Percentiles rank a stretch among this genome's conserved stretches.
Conservation (phyloP, 2,797 vertebrate genomes). For the Pelochelys cantorii region DNA sequence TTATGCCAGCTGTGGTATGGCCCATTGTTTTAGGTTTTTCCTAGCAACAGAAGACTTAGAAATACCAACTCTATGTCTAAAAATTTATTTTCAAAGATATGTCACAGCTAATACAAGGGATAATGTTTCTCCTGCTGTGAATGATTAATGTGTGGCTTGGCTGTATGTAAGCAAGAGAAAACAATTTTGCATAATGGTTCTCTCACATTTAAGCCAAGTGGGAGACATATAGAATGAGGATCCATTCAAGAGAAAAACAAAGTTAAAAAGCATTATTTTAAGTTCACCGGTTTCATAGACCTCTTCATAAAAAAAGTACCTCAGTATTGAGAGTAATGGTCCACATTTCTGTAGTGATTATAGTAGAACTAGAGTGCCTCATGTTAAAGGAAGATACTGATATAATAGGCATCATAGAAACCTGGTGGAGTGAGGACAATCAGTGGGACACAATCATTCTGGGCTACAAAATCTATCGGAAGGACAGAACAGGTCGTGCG, state of each 20-base stretch:
- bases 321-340: not conserved
- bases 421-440: no score
- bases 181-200: not conserved
- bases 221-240: constrained; percentile 21
- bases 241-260: rapidly evolving
- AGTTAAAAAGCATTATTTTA: constrained; percentile 15
- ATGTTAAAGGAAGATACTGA: no score
- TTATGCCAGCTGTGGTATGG: not conserved
- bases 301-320: not conserved
- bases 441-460: no score
- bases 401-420: no score
- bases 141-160: not conserved
- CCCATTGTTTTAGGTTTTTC: not conserved
- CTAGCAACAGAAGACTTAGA: not conserved
- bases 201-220: not conserved
- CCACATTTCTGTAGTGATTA: not conserved
- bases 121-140: not conserved
- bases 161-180: not conserved
- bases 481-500: no score
- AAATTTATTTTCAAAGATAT: not conserved
- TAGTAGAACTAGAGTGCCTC: not conserved
- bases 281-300: not conserved
- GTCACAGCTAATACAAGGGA: not conserved
- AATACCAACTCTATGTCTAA: not conserved
- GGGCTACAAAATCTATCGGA: no score